These are phyloP conservation scores for Holothuria scabra DNA, from an alignment of 53 echinoderm and acorn worm species.

Conservation along the genomic window DNA sequence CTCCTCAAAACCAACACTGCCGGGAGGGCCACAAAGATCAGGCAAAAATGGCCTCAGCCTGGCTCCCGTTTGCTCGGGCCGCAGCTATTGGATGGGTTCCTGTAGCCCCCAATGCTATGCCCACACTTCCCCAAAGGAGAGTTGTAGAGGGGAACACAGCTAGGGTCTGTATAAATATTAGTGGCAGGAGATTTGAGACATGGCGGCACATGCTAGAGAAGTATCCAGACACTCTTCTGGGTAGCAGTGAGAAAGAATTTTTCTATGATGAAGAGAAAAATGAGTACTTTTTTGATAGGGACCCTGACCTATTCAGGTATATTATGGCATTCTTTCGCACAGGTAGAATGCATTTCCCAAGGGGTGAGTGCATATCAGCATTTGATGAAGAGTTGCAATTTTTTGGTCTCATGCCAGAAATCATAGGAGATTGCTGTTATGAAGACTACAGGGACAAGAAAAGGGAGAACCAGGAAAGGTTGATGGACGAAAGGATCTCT, in stretches of 20 bases:
- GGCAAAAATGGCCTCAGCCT: conserved; percentile 90
- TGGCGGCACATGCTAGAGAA: conserved; percentile 98
- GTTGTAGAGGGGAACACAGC: conserved; percentile 55
- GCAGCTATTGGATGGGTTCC: conserved; percentile 99
- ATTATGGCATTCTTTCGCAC: conserved; percentile 97
- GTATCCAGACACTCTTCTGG: conserved; percentile 95
- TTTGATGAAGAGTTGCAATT: conserved; percentile 96
- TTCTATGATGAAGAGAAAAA: conserved; percentile 93
- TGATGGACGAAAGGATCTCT: conserved; percentile 93
- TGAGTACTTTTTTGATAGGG: conserved; percentile 96
- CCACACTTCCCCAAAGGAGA: conserved; percentile 73
- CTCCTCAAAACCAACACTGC: conserved; percentile 45
- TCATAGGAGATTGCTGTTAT: conserved; percentile 98
- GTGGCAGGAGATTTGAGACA: conserved; percentile 93
- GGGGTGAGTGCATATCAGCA: conserved; percentile 86
- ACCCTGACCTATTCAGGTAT: conserved; percentile 95
- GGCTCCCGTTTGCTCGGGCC: conserved; percentile 98
- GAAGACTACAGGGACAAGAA: conserved; percentile 97
- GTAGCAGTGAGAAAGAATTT: conserved; percentile 97
- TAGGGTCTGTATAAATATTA: conserved; percentile 86
- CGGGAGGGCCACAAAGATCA: conserved; percentile 41
- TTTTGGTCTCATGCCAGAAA: conserved; percentile 98
- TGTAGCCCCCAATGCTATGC: conserved; percentile 92
- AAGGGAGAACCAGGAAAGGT: conserved; percentile 84
- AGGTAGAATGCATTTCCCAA: conserved; percentile 94